Conservation (phyloP, 1,140 invertebrate species). For the Bemisia tabaci region DNA sequence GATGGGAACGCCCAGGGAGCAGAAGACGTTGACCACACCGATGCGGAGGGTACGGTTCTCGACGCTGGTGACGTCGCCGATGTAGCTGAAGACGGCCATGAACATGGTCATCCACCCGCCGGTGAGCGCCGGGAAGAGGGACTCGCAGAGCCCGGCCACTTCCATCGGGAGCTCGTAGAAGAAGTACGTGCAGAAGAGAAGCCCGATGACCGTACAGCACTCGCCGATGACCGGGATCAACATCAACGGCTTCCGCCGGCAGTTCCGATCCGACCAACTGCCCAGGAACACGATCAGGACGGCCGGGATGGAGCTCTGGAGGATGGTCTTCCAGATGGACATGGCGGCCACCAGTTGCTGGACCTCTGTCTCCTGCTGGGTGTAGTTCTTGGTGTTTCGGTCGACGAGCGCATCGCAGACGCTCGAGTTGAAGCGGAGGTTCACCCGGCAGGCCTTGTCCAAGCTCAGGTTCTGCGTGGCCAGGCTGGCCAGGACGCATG, state of each 20-base stretch:
- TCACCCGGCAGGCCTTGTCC: constrained; percentile 70
- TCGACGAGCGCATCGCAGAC: constrained; percentile 55
- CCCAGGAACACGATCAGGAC: constrained; percentile 63
- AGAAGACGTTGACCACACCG: constrained; percentile 67
- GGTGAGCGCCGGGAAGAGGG: constrained; percentile 59
- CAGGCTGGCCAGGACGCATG: constrained; percentile 56
- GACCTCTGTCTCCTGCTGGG: constrained; percentile 48
- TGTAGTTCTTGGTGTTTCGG: constrained; percentile 53
- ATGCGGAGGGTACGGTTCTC: constrained; percentile 67
- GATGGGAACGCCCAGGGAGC: constrained; percentile 63
- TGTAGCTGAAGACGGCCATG: constrained; percentile 80
- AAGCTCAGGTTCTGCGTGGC: constrained; percentile 68
- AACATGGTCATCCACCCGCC: constrained; percentile 79
- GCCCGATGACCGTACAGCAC: constrained; percentile 55
- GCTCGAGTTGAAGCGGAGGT: constrained; percentile 49
- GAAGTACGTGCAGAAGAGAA: constrained; percentile 65
- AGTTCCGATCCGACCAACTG: constrained; percentile 34
- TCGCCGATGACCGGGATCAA: constrained; percentile 67
- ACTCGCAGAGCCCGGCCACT: constrained; percentile 55
- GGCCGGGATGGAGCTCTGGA: constrained; percentile 58
- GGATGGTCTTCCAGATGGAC: constrained; percentile 62
- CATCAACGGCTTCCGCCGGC: constrained; percentile 68
- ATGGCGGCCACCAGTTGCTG: constrained; percentile 62
- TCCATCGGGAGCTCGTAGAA: constrained; percentile 51
- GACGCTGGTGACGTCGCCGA: constrained; percentile 67